Evolutionary conservation across 1,140 invertebrate species (phyloP).

Genomic region (Temnothorax nylanderi): DNA sequence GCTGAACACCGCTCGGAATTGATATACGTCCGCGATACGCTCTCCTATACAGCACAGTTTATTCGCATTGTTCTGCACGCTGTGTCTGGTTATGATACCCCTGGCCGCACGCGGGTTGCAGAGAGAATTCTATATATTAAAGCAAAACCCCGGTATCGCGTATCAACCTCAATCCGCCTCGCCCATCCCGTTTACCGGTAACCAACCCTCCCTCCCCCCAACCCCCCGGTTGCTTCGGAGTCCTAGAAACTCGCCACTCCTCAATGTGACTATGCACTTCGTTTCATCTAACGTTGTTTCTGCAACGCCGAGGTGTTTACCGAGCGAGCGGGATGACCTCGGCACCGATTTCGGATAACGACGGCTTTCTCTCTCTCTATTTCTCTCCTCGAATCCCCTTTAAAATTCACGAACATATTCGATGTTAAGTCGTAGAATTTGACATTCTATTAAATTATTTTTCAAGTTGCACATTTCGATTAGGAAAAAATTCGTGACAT

Average conservation of each 20-base stretch:
- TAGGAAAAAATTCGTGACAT: neutral
- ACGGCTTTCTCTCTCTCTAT: neutral
- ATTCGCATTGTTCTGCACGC: constrained; percentile 36
- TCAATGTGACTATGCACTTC: constrained; percentile 47
- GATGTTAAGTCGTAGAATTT: neutral
- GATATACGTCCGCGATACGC: constrained; percentile 40
- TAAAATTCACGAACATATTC: neutral
- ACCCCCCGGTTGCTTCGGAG: neutral
- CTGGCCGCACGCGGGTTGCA: constrained; percentile 11
- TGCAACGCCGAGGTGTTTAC: neutral
- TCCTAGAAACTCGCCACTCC: constrained; percentile 46
- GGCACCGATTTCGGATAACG: constrained; percentile 17
- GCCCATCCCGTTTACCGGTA: constrained; percentile 38
- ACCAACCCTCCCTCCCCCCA: constrained; percentile 7
- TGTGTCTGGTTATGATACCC: constrained; percentile 47
- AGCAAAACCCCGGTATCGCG: constrained; percentile 39
- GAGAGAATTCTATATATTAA: constrained; percentile 55
- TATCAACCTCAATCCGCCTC: constrained; percentile 60
- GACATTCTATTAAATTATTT: neutral
- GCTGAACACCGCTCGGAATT: constrained; percentile 21
- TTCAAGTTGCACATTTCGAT: neutral
- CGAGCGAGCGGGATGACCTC: neutral
- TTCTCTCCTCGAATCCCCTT: neutral
- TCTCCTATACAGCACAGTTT: neutral
- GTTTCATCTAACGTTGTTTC: constrained; percentile 49